A percentile compares a stretch with the other conserved stretches of the same genome.
phyloP scores from a whole-genome alignment of 2,797 vertebrate species.

The Mastacembelus armatus region DNA sequence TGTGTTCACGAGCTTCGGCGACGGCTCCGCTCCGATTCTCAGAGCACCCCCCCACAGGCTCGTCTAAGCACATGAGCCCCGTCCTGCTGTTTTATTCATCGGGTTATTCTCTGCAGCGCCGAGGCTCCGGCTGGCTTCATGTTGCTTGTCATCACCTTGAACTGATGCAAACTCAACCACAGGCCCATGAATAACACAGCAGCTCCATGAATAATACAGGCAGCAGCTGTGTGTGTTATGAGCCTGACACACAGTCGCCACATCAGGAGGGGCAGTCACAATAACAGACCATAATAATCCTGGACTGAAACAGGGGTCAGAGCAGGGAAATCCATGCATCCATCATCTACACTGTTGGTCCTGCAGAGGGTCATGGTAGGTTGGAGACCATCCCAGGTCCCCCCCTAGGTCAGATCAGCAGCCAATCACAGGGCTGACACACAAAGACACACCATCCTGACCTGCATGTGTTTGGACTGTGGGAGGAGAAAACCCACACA shows the following conservation, averaged over 20 bases:
- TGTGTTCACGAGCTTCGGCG: too few species aligned
- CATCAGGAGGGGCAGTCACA: background rate
- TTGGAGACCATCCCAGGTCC: too few species aligned
- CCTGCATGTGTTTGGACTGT: too few species aligned
- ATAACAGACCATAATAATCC: background rate
- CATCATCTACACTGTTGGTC: too few species aligned
- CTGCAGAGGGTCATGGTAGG: too few species aligned
- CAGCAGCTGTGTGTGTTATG: background rate
- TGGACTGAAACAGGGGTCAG: too few species aligned
- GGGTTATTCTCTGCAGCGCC: background rate
- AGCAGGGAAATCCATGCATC: too few species aligned
- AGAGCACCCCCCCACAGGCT: conserved; percentile 3
- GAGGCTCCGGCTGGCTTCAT: conserved; percentile 8
- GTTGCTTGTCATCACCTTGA: conserved; percentile 29
- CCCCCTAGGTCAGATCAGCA: too few species aligned
- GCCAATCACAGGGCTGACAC: too few species aligned
- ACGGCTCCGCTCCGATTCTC: too few species aligned
- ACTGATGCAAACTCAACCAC: conserved; percentile 29
- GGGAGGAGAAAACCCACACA: too few species aligned
- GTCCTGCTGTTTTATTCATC: conserved; percentile 40
- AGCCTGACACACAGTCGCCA: background rate
- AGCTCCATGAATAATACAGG: conserved; percentile 46
- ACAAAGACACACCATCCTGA: too few species aligned
- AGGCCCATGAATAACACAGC: conserved; percentile 49
- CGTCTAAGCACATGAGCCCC: conserved; percentile 17